These are phyloP conservation scores for Cheilosia grossa DNA, from an alignment of 2,888 invertebrate genomes.

Conservation along the genomic window DNA sequence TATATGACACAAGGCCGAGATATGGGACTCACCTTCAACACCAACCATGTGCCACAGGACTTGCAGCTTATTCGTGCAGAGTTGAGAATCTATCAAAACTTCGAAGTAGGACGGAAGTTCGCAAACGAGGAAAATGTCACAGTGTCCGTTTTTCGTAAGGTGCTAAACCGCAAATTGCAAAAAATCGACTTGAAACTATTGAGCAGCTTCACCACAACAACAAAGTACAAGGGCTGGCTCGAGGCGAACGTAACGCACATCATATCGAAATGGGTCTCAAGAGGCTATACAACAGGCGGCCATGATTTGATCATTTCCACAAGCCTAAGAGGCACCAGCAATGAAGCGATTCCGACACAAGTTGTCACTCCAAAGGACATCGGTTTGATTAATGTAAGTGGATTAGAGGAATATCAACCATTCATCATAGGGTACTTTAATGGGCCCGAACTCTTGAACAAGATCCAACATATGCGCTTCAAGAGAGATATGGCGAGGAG, in stretches of 20 bases:
- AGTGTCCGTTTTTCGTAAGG: constrained; percentile 78
- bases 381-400: constrained; percentile 86
- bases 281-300: constrained; percentile 66
- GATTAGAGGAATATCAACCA: constrained; percentile 91
- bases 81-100: constrained; percentile 89
- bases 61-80: constrained; percentile 92
- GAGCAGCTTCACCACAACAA: constrained; percentile 86
- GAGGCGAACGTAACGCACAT: constrained; percentile 92
- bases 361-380: constrained; percentile 88
- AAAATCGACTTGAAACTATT: constrained; percentile 23
- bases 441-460: constrained; percentile 86
- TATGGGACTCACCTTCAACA: constrained; percentile 91
- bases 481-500: constrained; percentile 82
- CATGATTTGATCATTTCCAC: constrained; percentile 32
- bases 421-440: constrained; percentile 96
- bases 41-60: constrained; percentile 91
- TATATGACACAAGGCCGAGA: neutral
- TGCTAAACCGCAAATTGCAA: constrained; percentile 77
- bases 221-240: constrained; percentile 91
- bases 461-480: constrained; percentile 82
- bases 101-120: constrained; percentile 70
- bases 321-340: neutral
- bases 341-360: constrained; percentile 84
- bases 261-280: constrained; percentile 88
- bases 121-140: constrained; percentile 72